These are phyloP conservation scores for Papilio dardanus DNA, from an alignment of 1,140 invertebrate genomes.

Conservation along the genomic window DNA sequence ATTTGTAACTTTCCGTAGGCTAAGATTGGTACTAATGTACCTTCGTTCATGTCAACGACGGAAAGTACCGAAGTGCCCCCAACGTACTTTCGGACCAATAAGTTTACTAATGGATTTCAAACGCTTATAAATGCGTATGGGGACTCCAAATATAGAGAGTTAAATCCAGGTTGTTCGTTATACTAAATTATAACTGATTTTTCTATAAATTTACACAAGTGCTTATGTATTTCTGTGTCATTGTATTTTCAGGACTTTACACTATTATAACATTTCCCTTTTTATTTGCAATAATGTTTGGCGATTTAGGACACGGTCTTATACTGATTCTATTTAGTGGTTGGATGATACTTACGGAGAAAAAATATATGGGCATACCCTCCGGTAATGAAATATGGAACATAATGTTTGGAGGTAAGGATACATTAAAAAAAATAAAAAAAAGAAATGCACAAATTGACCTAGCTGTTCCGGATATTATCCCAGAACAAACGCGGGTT, in stretches of 20 bases:
- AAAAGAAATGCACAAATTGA: too few relatives aligned
- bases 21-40: slow-evolving; percentile 91
- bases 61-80: slow-evolving; percentile 85
- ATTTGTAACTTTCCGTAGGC: slow-evolving; percentile 81
- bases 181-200: background rate
- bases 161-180: slow-evolving; percentile 84
- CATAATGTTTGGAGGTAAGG: slow-evolving; percentile 91
- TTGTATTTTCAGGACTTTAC: slow-evolving; percentile 75
- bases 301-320: slow-evolving; percentile 87
- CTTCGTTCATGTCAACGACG: slow-evolving; percentile 95
- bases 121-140: slow-evolving; percentile 92
- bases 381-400: slow-evolving; percentile 88
- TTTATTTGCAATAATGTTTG: slow-evolving; percentile 89
- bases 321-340: slow-evolving; percentile 83
- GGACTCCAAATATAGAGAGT: slow-evolving; percentile 86
- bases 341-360: slow-evolving; percentile 86
- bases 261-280: slow-evolving; percentile 90
- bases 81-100: slow-evolving; percentile 90
- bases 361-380: slow-evolving; percentile 70
- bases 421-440: background rate
- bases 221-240: slow-evolving; percentile 1
- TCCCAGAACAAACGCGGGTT: too few relatives aligned
- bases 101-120: slow-evolving; percentile 92
- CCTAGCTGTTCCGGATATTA: too few relatives aligned
- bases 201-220: slow-evolving; percentile 20